Base-by-base conservation (phyloP, 2,888 invertebrate species). In the Cephalotes varians region DNA sequence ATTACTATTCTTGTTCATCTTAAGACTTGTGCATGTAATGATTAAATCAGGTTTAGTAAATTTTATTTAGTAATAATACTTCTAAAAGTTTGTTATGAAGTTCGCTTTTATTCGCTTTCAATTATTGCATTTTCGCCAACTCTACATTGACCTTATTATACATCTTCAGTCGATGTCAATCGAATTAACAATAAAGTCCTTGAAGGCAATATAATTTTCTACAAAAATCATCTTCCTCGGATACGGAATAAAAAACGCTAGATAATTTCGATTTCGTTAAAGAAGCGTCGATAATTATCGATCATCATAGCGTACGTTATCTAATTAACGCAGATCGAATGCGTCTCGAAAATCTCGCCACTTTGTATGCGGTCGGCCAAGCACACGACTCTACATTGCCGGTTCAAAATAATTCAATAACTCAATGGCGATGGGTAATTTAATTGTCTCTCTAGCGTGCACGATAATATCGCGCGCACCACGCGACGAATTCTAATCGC, bases 341-440 rank as follows among this genome's bases (percentile, higher is more conserved):
- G 81, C 49, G 80, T 47, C 83, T 65, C 69, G 51, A 40, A 87
- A 90, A 84, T 85, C 71, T 83, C 80, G 34, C 77, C 85, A 88
- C 90, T 93, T 92, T 91, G 91, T 91, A 93, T 92, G 90, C 93
- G 77, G 56, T 84, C 74, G 71, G 40, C 40, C 56, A 44, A 47
- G 21, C 54, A 31, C 54, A 34, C 76, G 76, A 69, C 84, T 49
- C 86, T 87, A 85, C 84, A 88, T 89, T 86, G 88, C 44, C 84
- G 81, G 86, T 88, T 87, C 83, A 86, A 90, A 93, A 93, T 93
- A 93, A 93, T 93, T 93, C 88, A 88, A 92, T 93, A n/a, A n/a
- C 92, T 90, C 92, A 89, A 92, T 93, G 89, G 86, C 82, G 85
- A 84, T 81, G 85, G 83, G 87, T 92, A 92, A 93, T 93, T 93